Conservation (phyloP, 2,888 invertebrate genomes). For the Euzetes globulus region DNA sequence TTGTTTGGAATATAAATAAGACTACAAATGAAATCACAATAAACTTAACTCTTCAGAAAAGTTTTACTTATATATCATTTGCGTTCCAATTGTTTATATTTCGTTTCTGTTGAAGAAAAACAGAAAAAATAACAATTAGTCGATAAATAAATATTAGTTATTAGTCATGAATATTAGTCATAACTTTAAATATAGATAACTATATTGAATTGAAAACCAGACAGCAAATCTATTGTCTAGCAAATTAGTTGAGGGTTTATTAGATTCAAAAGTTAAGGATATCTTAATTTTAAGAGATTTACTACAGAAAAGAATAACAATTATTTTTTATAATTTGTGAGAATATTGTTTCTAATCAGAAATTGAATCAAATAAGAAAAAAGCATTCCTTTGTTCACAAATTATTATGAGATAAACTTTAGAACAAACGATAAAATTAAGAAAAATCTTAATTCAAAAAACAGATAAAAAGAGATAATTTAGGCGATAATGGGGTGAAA, state of each 20-base stretch:
- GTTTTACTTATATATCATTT: not conserved
- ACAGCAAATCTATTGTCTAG: too few species aligned
- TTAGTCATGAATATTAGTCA: too few species aligned
- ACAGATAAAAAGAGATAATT: constrained; percentile 1
- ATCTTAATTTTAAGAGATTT: too few species aligned
- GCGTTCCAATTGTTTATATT: constrained; percentile 13
- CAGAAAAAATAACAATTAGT: constrained; percentile 6
- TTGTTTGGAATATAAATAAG: not conserved
- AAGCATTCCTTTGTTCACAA: too few species aligned
- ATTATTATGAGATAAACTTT: not conserved
- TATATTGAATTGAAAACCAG: not conserved
- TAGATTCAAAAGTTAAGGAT: too few species aligned
- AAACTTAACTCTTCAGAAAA: not conserved
- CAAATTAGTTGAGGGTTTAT: too few species aligned
- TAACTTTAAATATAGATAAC: too few species aligned
- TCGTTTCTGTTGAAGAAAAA: constrained; percentile 2
- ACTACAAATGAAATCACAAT: not conserved
- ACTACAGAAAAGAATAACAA: too few species aligned
- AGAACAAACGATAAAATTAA: not conserved
- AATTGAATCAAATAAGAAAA: too few species aligned
- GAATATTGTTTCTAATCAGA: too few species aligned
- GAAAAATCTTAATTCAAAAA: not conserved
- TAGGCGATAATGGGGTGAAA: not conserved
- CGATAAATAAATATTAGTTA: too few species aligned
- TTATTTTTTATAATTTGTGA: too few species aligned